These are phyloP conservation scores for Morbakka virulenta DNA, from an alignment of 30 jellyfish, hydroid and myxozoan genomes.

Conservation along the genomic window DNA sequence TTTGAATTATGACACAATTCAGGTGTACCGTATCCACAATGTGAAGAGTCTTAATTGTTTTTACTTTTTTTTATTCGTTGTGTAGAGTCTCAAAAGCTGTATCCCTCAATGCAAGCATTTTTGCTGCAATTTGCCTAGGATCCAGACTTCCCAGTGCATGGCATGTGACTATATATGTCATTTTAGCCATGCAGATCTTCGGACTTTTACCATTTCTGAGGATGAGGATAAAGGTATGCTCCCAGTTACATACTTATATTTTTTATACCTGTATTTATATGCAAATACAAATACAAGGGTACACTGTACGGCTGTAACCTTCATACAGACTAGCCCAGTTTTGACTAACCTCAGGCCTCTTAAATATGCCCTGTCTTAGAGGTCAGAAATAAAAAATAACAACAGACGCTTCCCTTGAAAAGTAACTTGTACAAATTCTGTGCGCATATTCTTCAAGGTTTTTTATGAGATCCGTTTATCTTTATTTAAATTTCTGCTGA, in stretches of 20 bases:
- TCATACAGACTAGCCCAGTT: too few relatives aligned
- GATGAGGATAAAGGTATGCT: slow-evolving; percentile 64
- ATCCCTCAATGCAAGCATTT: slow-evolving; percentile 84
- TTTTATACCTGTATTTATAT: too few relatives aligned
- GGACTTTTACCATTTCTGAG: slow-evolving; percentile 78
- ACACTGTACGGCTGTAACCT: background rate
- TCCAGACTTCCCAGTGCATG: slow-evolving; percentile 81
- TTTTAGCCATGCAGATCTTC: slow-evolving; percentile 70
- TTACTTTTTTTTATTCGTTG: slow-evolving; percentile 18
- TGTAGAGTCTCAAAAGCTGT: slow-evolving; percentile 76
- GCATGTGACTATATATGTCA: slow-evolving; percentile 82
- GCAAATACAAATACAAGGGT: too few relatives aligned
- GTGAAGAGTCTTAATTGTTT: background rate
- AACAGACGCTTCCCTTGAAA: too few relatives aligned
- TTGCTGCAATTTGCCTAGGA: slow-evolving; percentile 92
- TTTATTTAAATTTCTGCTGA: too few relatives aligned
- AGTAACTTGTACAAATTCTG: too few relatives aligned
- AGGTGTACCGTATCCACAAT: background rate
- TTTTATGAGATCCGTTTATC: too few relatives aligned
- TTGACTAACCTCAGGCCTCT: too few relatives aligned
- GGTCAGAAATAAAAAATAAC: too few relatives aligned
- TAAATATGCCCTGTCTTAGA: too few relatives aligned
- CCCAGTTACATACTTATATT: too few relatives aligned
- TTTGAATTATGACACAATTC: background rate
- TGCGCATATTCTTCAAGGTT: too few relatives aligned